phyloP scores from a whole-genome alignment of 1,140 invertebrate genomes.

The Rhyzopertha dominica region DNA sequence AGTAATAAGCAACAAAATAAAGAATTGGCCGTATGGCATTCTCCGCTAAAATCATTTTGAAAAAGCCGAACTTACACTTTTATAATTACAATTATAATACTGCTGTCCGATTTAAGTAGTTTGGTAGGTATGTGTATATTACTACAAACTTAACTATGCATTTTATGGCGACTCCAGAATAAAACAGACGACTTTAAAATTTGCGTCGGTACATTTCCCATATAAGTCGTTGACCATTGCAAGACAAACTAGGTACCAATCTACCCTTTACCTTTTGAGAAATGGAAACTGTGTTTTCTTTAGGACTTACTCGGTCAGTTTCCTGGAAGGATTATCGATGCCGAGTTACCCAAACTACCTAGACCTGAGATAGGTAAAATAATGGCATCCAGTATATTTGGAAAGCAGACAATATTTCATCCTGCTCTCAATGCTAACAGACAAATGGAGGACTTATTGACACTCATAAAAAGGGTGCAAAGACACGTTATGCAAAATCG shows the following conservation, averaged over 20 bases:
- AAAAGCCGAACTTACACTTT: too few relatives aligned
- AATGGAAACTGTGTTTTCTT: constrained; percentile 3
- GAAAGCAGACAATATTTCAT: constrained; percentile 53
- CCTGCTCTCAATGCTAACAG: constrained; percentile 47
- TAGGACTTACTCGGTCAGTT: constrained; percentile 52
- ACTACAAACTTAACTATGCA: too few relatives aligned
- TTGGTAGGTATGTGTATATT: too few relatives aligned
- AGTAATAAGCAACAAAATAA: too few relatives aligned
- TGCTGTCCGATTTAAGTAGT: too few relatives aligned
- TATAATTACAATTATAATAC: too few relatives aligned
- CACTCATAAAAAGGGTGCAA: constrained; percentile 52
- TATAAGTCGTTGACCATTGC: too few relatives aligned
- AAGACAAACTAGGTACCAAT: background rate
- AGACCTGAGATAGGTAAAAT: constrained; percentile 57
- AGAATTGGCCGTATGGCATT: too few relatives aligned
- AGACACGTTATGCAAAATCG: constrained; percentile 56
- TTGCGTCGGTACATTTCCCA: too few relatives aligned
- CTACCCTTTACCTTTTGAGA: constrained; percentile 3
- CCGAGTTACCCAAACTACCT: constrained; percentile 59
- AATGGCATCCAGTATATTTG: constrained; percentile 49
- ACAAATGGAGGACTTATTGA: constrained; percentile 43
- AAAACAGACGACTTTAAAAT: too few relatives aligned
- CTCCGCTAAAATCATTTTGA: too few relatives aligned
- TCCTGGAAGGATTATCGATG: constrained; percentile 58
- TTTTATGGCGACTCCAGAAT: too few relatives aligned